Evolutionary conservation across 2,113 vertebrate genomes (phyloP).

Genomic region (Choloepus hoffmanni): DNA sequence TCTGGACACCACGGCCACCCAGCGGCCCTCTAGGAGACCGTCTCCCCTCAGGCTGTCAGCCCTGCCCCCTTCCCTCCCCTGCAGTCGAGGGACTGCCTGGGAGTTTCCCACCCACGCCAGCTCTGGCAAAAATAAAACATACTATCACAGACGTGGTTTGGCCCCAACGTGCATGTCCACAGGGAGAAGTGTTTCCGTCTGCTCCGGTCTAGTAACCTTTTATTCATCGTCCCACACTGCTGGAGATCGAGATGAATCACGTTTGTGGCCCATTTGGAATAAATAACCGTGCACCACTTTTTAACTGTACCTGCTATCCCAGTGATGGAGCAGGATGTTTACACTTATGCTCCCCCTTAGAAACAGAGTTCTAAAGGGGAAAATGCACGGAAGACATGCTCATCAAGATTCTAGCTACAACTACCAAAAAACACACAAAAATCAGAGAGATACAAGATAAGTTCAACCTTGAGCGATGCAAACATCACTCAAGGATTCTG

Average conservation of each 20-base stretch:
- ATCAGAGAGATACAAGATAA: background rate
- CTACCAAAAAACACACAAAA: background rate
- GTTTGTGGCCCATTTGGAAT: background rate
- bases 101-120: background rate
- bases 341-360: background rate
- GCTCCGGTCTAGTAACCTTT: background rate
- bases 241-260: accelerated
- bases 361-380: no score
- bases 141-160: accelerated
- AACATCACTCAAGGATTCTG: background rate
- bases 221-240: background rate
- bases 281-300: accelerated
- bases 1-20: accelerated
- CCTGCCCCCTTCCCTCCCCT: background rate
- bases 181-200: accelerated
- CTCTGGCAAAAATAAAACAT: background rate
- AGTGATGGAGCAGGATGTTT: accelerated
- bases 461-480: background rate
- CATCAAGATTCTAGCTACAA: accelerated
- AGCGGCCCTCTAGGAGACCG: accelerated
- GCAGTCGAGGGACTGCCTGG: accelerated
- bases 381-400: accelerated
- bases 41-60: background rate
- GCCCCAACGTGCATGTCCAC: accelerated
- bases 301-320: background rate